Percentiles rank a stretch among this genome's conserved stretches.
Evolutionary conservation across 2,888 invertebrate genomes (phyloP).

Genomic region (Stenichneumon culpator): DNA sequence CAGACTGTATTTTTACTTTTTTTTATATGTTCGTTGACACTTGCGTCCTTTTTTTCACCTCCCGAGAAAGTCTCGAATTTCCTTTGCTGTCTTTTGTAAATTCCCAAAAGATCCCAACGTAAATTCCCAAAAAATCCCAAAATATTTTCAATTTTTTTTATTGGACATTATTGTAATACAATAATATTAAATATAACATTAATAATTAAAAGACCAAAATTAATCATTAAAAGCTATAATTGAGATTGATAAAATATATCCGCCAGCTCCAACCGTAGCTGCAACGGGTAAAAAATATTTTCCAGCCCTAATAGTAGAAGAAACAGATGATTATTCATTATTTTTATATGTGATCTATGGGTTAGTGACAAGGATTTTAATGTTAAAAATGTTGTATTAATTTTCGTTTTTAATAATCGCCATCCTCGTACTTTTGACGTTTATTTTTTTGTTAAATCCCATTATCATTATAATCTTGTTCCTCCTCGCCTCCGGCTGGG

Average conservation of each 20-base stretch:
- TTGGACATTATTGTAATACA: too few relatives aligned
- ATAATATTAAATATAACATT: too few relatives aligned
- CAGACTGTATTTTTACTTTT: background rate
- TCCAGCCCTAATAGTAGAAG: too few relatives aligned
- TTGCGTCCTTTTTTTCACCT: background rate
- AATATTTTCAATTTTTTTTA: background rate
- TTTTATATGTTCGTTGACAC: background rate
- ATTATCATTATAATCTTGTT: background rate
- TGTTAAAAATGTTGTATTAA: too few relatives aligned
- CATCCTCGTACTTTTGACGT: background rate
- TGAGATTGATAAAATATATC: background rate
- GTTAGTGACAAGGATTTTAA: too few relatives aligned
- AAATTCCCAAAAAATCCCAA: background rate
- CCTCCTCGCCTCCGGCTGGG: background rate
- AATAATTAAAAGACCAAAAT: too few relatives aligned
- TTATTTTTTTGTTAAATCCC: background rate
- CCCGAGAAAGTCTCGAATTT: constrained; percentile 29
- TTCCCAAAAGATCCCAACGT: background rate
- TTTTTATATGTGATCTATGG: background rate
- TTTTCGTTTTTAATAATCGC: background rate
- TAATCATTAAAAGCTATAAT: too few relatives aligned
- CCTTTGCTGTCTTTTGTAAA: background rate
- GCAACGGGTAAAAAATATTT: too few relatives aligned
- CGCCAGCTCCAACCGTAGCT: too few relatives aligned
- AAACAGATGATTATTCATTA: background rate